phyloP scores from a whole-genome alignment of 1,140 invertebrate genomes.

The Drosophila lini region DNA sequence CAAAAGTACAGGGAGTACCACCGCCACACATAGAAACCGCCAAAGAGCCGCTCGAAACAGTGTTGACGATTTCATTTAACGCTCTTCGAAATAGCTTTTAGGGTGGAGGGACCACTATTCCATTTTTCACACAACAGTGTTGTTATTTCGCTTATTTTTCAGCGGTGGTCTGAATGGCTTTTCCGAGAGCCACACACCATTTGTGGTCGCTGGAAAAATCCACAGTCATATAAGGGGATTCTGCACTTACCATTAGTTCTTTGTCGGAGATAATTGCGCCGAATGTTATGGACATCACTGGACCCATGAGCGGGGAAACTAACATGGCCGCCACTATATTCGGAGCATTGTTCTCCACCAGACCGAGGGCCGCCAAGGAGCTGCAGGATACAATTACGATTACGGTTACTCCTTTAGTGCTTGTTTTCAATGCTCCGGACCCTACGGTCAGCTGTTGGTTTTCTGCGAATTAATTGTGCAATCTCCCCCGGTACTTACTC shows the following conservation, averaged over 20 bases:
- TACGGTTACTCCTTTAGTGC: not conserved
- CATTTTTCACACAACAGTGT: slow-evolving; percentile 31
- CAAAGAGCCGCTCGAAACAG: slow-evolving; percentile 4
- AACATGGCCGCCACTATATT: slow-evolving; percentile 95
- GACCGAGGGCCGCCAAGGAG: slow-evolving; percentile 86
- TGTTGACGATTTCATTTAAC: slow-evolving; percentile 64
- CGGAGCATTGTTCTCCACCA: slow-evolving; percentile 89
- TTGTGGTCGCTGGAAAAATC: slow-evolving; percentile 12
- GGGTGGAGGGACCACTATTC: slow-evolving; percentile 10
- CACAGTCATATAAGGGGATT: slow-evolving; percentile 32
- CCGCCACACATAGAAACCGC: slow-evolving; percentile 8
- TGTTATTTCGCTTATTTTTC: slow-evolving; percentile 22
- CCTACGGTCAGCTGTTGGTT: slow-evolving; percentile 15
- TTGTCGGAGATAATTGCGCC: slow-evolving; percentile 91
- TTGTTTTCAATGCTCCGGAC: slow-evolving; percentile 13
- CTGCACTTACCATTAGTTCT: slow-evolving; percentile 84
- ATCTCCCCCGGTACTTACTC: slow-evolving; percentile 87
- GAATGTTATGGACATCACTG: slow-evolving; percentile 94
- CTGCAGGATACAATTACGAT: slow-evolving; percentile 68
- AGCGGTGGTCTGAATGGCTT: slow-evolving; percentile 33
- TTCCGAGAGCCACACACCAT: slow-evolving; percentile 7
- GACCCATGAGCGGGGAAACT: slow-evolving; percentile 94
- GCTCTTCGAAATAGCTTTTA: slow-evolving; percentile 29
- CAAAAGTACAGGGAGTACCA: slow-evolving; percentile 21
- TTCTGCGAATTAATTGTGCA: not conserved